Evolutionary conservation across 2,113 vertebrate species (phyloP).

Genomic region (Alligator mississippiensis): DNA sequence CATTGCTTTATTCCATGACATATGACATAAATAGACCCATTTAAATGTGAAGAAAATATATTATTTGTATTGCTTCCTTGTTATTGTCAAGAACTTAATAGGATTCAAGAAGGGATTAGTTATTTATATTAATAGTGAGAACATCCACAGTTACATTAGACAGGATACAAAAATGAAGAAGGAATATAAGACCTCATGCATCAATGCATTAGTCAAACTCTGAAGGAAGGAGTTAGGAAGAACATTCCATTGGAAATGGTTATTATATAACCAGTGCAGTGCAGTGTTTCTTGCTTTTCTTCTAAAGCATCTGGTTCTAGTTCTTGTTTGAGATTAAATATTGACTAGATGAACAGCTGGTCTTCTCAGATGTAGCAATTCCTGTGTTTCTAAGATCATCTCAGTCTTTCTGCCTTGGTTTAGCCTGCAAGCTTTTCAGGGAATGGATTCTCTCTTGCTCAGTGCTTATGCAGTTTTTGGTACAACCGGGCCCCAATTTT

Average conservation of each 20-base stretch:
- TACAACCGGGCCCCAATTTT: not conserved
- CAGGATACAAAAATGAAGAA: not conserved
- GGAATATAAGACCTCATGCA: not conserved
- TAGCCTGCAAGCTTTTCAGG: not conserved
- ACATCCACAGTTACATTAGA: not conserved
- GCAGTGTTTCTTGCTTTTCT: accelerated
- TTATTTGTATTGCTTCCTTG: not conserved
- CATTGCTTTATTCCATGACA: not conserved
- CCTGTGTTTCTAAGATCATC: not conserved
- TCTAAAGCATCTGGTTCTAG: not conserved
- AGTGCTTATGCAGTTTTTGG: not conserved
- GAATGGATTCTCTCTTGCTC: not conserved
- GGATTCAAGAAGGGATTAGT: not conserved
- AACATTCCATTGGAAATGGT: not conserved
- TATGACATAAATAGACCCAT: not conserved
- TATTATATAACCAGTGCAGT: not conserved
- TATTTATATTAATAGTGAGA: not conserved
- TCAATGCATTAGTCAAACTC: not conserved
- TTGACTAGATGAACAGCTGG: not conserved
- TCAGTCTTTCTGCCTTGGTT: not conserved
- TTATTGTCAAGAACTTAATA: not conserved
- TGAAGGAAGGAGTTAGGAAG: not conserved
- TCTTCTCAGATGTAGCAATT: not conserved
- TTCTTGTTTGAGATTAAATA: not conserved
- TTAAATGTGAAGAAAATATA: not conserved